Evolutionary conservation across 2,797 vertebrate genomes (phyloP), one percentile per base, ranked within the genome.

Genomic region (Fringilla coelebs): DNA sequence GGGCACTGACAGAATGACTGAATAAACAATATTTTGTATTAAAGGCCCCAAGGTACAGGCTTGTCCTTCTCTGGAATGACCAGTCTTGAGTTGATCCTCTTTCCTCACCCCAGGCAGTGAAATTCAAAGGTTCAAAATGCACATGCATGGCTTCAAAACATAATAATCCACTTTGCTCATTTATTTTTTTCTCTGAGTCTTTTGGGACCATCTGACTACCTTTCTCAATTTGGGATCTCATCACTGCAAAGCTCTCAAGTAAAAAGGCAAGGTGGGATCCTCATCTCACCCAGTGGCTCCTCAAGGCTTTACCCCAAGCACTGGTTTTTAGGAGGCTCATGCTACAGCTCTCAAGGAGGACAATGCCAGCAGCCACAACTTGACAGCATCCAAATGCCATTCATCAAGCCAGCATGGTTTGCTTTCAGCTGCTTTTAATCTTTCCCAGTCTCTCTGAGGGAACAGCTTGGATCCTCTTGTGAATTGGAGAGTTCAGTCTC

Each of bases 401-500:
- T 70, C 65, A 75, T 81, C 83, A 60, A 51, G 26, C 26, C 81
- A 36, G 40, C 9, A 2, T 67, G 63, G 10, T 90, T 93, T 79
- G 77, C 60, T 87, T 95, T 79, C 65, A 85, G 52, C 67, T 79
- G 77, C 45, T 93, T 95, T 93, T 94, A 74, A 89, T 90, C 49
- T 82, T 88, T 58, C 51, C 65, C 31, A n/a, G 67, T n/a, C 41
- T 70, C 32, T 83, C 77, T 62, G 43, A 86, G 52, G 55, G 57
- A 95, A 43, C 55, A 96, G 60, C 77, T 45, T 82, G 80, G 67
- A 86, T 93, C 46, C 65, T 86, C 28, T 60, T 61, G 45, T 67
- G 71, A 79, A 57, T 1, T 65, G 31, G 52, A 83, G 63, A 89
- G 89, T 79, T 79, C 57, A 34, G 49, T 32, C 40, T 90, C 74